A percentile compares a stretch with the other conserved stretches of the same genome.
These are phyloP conservation scores for Cyclargus thomasi DNA, from an alignment of 1,140 invertebrate species.

Conservation along the genomic window DNA sequence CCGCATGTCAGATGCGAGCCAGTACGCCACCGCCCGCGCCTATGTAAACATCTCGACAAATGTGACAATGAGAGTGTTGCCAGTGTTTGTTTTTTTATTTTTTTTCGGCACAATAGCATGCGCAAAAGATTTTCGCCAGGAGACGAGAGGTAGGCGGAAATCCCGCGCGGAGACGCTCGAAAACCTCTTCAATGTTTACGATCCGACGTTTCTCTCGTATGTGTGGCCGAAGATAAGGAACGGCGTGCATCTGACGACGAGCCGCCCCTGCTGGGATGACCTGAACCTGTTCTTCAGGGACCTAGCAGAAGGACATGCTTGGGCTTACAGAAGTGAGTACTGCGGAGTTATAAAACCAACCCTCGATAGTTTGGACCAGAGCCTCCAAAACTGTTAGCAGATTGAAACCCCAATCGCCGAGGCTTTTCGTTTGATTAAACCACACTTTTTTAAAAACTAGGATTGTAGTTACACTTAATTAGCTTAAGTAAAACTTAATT, in stretches of 20 bases:
- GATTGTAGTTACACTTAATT: no score
- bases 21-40: constrained; percentile 34
- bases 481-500: no score
- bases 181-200: constrained; percentile 63
- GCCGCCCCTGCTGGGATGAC: constrained; percentile 56
- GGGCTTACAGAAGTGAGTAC: constrained; percentile 65
- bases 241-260: constrained; percentile 59
- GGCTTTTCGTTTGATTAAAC: no score
- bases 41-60: constrained; percentile 26
- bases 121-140: constrained; percentile 29
- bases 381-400: no score
- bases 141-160: constrained; percentile 38
- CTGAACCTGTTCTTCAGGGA: constrained; percentile 60
- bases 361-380: no score
- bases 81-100: constrained; percentile 33
- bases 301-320: constrained; percentile 57
- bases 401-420: no score
- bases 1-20: constrained; percentile 30
- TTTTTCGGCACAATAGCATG: constrained; percentile 35
- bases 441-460: no score
- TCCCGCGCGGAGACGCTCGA: constrained; percentile 46
- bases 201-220: constrained; percentile 64
- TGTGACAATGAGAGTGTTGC: constrained; percentile 30
- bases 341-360: no score
- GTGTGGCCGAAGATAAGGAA: constrained; percentile 71